Conservation (phyloP, 2,888 invertebrate species). For the Sipunculus nudus region DNA sequence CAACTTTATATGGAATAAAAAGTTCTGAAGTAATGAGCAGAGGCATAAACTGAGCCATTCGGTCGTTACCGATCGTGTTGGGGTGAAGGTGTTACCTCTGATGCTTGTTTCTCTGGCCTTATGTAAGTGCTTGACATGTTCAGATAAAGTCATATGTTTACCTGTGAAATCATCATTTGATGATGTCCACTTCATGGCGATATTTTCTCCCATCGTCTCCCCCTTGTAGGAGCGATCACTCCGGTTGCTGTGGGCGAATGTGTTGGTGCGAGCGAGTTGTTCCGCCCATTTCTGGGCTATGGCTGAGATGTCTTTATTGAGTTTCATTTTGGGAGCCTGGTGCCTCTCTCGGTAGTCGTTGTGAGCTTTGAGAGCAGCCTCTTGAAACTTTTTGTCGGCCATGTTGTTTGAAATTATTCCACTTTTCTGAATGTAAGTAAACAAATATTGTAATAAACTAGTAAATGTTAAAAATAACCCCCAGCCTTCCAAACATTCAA, state of each 20-base stretch:
- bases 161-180: constrained; percentile 44
- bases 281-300: constrained; percentile 82
- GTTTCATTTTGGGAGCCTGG: constrained; percentile 50
- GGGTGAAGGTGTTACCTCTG: too few relatives aligned
- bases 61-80: too few relatives aligned
- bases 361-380: constrained; percentile 54
- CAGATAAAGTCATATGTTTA: constrained; percentile 2
- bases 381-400: constrained; percentile 48
- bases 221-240: constrained; percentile 78
- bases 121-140: too few relatives aligned
- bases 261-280: constrained; percentile 83
- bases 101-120: too few relatives aligned
- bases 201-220: constrained; percentile 67
- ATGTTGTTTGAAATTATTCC: constrained; percentile 16
- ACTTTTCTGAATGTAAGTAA: too few relatives aligned
- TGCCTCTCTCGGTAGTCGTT: constrained; percentile 59
- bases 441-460: too few relatives aligned
- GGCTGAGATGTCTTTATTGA: constrained; percentile 49
- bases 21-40: too few relatives aligned
- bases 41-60: too few relatives aligned
- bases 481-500: too few relatives aligned
- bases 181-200: constrained; percentile 49
- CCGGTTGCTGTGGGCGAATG: constrained; percentile 74
- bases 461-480: too few relatives aligned
- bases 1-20: too few relatives aligned